Evolutionary conservation across 2,888 invertebrate species (phyloP), one percentile per base, ranked within the genome.

Genomic region (Ptychoptera albimana): DNA sequence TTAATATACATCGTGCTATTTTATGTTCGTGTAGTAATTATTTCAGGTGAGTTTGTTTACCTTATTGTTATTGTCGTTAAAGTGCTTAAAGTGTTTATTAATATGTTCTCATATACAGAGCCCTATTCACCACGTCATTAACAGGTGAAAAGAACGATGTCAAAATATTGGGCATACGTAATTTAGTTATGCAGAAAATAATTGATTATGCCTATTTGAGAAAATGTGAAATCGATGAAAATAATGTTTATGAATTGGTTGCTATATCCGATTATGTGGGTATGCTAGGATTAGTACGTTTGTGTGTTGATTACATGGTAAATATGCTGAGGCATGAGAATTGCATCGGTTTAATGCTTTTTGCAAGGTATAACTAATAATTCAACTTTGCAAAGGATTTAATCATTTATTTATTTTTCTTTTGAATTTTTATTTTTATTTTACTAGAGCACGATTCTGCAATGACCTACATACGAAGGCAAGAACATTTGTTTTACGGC

Each of bases 21-120:
- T 72, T 89, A 55, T 84, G 85, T 48, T 82, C 89, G 45, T 87
- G 88, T 68, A 92, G 92, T 59, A 79, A 83, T 36, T 93, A 91
- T 68, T 93, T 93, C 68, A 75, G 82, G 86, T 86, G 69, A 63
- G 64, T 58, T 66, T 23, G 23, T 23, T 23, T 23, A 23, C 7
- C n/a, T n/a, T n/a, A n/a, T 23, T 23, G 23, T 23, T 5, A 5
- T 23, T 23, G 23, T 36, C 12, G 5, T 12, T 36, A n/a, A 47
- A 37, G 12, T 42, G 32, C 35, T 30, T 29, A 34, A 37, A 16
- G 36, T 32, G 15, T 34, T 23, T n/a, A n/a, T 3, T 23, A 34
- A 40, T 16, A 45, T 34, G 6, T 49, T 59, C n/a, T n/a, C n/a
- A n/a, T n/a, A n/a, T 60, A 23, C 61, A 82, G 87, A 63, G 81